phyloP scores from a whole-genome alignment of 2,113 vertebrate species.

The Melanerpes formicivorus region DNA sequence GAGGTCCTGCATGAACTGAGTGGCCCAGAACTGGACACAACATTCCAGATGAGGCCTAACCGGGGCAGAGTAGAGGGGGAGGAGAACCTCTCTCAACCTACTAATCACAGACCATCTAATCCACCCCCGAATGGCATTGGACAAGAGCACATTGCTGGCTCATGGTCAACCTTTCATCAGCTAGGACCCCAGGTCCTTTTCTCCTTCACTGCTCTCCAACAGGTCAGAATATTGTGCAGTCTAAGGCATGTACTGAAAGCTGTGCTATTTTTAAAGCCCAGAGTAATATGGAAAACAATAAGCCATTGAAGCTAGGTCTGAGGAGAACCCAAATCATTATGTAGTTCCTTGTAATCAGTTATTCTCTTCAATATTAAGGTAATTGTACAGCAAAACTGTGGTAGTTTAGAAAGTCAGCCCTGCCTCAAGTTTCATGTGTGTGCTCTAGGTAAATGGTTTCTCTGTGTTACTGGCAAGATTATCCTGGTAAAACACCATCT shows the following conservation, averaged over 20 bases:
- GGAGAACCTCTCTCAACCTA: too few relatives aligned
- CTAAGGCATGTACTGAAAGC: not conserved
- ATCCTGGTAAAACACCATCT: not conserved
- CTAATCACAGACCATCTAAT: too few relatives aligned
- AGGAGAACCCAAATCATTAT: not conserved
- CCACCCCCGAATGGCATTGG: too few relatives aligned
- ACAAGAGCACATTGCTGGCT: too few relatives aligned
- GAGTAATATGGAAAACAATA: slow-evolving; percentile 2
- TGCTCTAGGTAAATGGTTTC: not conserved
- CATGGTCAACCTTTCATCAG: too few relatives aligned
- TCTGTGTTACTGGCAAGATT: not conserved
- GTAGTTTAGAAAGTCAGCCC: not conserved
- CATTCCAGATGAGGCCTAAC: too few relatives aligned
- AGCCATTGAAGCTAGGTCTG: not conserved
- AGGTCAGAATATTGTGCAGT: not conserved
- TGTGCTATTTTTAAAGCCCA: not conserved
- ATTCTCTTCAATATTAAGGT: not conserved
- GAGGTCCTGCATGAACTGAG: too few relatives aligned
- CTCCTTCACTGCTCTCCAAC: too few relatives aligned
- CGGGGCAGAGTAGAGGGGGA: too few relatives aligned
- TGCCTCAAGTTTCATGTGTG: not conserved
- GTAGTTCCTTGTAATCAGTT: not conserved
- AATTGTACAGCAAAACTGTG: not conserved
- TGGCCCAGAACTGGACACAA: too few relatives aligned
- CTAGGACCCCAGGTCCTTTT: too few relatives aligned